These are phyloP conservation scores for Baryphthengus martii DNA, from an alignment of 2,113 vertebrate species.

Conservation along the genomic window DNA sequence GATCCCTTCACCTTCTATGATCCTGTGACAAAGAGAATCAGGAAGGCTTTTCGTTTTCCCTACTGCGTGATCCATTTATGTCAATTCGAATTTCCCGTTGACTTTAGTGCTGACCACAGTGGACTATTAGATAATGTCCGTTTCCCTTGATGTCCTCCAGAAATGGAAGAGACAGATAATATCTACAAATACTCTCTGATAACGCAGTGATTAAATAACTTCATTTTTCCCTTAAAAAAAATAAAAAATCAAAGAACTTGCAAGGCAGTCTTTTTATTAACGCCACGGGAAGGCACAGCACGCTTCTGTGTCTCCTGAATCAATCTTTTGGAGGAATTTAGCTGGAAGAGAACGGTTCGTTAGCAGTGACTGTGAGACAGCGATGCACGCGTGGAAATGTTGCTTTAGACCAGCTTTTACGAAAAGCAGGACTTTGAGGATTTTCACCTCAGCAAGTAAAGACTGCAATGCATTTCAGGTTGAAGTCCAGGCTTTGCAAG, in stretches of 20 bases:
- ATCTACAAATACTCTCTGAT: neutral
- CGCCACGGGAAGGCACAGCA: neutral
- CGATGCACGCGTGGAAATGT: neutral
- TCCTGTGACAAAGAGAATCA: neutral
- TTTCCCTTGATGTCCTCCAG: neutral
- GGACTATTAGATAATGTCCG: neutral
- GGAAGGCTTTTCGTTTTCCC: neutral
- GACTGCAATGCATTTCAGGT: neutral
- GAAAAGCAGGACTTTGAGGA: neutral
- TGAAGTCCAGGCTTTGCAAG: neutral
- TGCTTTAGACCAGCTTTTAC: neutral
- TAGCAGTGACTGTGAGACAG: neutral
- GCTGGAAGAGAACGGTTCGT: neutral
- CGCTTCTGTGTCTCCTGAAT: neutral
- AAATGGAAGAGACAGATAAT: neutral
- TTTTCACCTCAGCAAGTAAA: neutral
- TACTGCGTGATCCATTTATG: neutral
- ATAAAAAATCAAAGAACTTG: neutral
- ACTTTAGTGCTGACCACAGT: neutral
- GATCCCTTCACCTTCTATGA: neutral
- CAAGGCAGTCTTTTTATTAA: neutral
- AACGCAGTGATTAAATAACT: neutral
- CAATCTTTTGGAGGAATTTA: neutral
- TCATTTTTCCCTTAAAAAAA: neutral
- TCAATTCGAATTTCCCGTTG: neutral